Evolutionary conservation across 2,113 vertebrate genomes (phyloP).

Genomic region (Dicerorhinus sumatrensis): DNA sequence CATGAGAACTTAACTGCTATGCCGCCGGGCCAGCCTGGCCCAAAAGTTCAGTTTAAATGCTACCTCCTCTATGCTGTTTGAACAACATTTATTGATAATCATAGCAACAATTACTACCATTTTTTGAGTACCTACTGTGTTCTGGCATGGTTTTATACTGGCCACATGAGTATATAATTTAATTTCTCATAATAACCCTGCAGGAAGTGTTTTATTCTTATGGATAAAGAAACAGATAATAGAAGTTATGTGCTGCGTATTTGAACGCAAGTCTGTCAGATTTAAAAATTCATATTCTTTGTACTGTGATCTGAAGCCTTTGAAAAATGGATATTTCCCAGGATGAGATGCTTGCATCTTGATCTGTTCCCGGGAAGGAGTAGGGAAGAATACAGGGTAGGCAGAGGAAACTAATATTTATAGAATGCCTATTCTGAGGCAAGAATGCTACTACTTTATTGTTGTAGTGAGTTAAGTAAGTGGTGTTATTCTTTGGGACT

Average conservation of each 20-base stretch:
- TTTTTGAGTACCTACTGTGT: slow-evolving; percentile 5
- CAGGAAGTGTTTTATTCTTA: not conserved
- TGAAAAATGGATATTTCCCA: slow-evolving; percentile 36
- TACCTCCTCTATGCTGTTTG: not conserved
- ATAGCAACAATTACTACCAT: not conserved
- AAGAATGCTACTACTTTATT: not conserved
- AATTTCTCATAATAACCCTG: not conserved
- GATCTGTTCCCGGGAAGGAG: not conserved
- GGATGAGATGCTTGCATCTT: not conserved
- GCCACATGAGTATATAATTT: slow-evolving; percentile 4
- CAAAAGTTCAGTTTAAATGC: slow-evolving; percentile 35
- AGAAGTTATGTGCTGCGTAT: not conserved
- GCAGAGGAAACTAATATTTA: not conserved
- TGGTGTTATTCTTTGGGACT: not conserved
- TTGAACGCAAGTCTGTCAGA: slow-evolving; percentile 14
- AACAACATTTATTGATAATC: slow-evolving; percentile 21
- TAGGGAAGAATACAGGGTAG: not conserved
- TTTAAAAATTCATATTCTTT: slow-evolving; percentile 7
- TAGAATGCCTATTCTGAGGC: not conserved
- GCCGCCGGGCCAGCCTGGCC: too few relatives aligned
- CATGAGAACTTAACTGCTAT: too few relatives aligned
- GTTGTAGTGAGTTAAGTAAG: slow-evolving; percentile 1
- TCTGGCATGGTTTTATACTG: not conserved
- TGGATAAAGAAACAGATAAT: slow-evolving; percentile 38
- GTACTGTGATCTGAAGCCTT: not conserved